These are phyloP conservation scores for Anableps anableps DNA, from an alignment of 2,797 vertebrate species.

Conservation along the genomic window DNA sequence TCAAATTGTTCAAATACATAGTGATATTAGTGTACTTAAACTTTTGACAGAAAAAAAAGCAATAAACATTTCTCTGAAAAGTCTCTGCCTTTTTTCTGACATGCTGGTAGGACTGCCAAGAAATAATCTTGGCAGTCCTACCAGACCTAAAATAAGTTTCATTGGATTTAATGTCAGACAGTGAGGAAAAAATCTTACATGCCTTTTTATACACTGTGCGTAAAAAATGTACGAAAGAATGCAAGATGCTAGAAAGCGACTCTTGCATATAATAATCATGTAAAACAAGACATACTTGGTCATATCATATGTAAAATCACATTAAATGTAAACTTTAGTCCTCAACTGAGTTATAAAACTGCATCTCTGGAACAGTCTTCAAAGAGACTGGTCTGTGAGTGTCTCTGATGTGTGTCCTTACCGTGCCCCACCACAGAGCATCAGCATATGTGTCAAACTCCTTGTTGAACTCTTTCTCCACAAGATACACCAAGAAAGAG, in stretches of 20 bases:
- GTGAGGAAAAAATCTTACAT: background rate
- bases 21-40: background rate
- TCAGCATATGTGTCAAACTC: conserved; percentile 98
- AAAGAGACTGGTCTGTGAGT: conserved; percentile 2
- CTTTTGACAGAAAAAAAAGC: too few species aligned
- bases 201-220: background rate
- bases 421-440: conserved; percentile 99
- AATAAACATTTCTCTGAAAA: background rate
- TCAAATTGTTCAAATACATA: background rate
- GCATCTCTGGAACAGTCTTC: background rate
- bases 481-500: conserved; percentile 98
- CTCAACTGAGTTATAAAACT: background rate
- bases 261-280: background rate
- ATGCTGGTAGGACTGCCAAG: too few species aligned
- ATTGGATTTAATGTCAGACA: background rate
- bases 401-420: conserved; percentile 76
- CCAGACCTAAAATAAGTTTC: background rate
- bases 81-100: background rate
- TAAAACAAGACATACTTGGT: background rate
- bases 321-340: background rate
- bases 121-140: background rate
- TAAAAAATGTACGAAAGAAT: background rate
- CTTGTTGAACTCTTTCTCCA: conserved; percentile 96
- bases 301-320: background rate
- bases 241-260: background rate